These are phyloP conservation scores for Blastobasis adustella DNA, from an alignment of 2,888 invertebrate species.

Conservation along the genomic window DNA sequence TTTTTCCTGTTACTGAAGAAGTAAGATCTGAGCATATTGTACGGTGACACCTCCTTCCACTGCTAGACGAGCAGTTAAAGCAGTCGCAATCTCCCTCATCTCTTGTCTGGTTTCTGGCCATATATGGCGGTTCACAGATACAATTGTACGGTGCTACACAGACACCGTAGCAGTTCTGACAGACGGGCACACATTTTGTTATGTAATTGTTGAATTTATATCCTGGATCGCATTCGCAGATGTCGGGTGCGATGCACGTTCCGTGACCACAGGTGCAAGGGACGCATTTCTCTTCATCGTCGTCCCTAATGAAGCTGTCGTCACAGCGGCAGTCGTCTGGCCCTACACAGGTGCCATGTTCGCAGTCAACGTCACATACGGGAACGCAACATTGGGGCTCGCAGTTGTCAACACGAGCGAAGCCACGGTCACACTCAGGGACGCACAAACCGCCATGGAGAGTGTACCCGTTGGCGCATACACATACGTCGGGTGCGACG, in stretches of 20 bases:
- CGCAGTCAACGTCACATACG: conserved; percentile 18
- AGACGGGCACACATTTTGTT: conserved; percentile 16
- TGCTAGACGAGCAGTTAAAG: conserved; percentile 10
- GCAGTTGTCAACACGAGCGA: not conserved
- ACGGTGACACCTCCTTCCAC: conserved; percentile 10
- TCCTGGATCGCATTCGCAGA: conserved; percentile 30
- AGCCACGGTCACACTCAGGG: not conserved
- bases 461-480: conserved; percentile 13
- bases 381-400: conserved; percentile 15
- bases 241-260: conserved; percentile 26
- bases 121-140: conserved; percentile 13
- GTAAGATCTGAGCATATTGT: conserved; percentile 14
- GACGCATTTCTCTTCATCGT: not conserved
- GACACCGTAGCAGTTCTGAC: conserved; percentile 18
- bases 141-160: conserved; percentile 19
- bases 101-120: conserved; percentile 3
- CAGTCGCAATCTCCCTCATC: conserved; percentile 17
- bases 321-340: conserved; percentile 25
- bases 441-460: not conserved
- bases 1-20: too few species aligned
- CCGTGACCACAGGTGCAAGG: conserved; percentile 37
- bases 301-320: conserved; percentile 15
- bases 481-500: conserved; percentile 15
- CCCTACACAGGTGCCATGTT: conserved; percentile 21
- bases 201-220: conserved; percentile 21